Evolutionary conservation across 1,140 invertebrate species (phyloP).

Genomic region (Diorhabda carinulata): DNA sequence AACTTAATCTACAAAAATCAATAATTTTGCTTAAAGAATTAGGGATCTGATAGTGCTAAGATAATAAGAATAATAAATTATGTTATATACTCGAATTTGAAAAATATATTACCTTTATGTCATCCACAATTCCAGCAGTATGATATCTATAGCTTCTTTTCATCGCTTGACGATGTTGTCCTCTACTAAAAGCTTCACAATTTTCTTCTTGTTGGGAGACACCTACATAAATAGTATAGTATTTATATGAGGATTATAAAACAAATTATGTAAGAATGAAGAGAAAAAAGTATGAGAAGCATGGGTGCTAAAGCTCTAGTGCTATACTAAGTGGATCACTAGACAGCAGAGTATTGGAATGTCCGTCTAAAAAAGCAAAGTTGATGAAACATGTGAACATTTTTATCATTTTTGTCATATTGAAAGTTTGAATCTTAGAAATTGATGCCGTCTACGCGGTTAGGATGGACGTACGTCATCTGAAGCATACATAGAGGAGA

Average conservation of each 20-base stretch:
- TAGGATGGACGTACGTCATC: too few species aligned
- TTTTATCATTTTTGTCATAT: too few species aligned
- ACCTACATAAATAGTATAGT: conserved; percentile 15
- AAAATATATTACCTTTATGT: conserved; percentile 54
- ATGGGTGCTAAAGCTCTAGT: conserved; percentile 16
- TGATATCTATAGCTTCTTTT: conserved; percentile 58
- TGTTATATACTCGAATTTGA: neutral
- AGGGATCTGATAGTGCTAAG: neutral
- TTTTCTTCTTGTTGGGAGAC: conserved; percentile 35
- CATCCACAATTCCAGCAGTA: conserved; percentile 64
- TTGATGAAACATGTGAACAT: neutral
- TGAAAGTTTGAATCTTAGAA: too few species aligned
- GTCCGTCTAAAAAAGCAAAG: neutral
- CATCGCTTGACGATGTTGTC: conserved; percentile 45
- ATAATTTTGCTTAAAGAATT: neutral
- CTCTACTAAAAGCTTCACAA: conserved; percentile 45
- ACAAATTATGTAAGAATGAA: neutral
- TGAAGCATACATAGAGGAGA: too few species aligned
- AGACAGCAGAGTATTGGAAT: conserved; percentile 17
- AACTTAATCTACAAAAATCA: neutral
- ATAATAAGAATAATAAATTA: neutral
- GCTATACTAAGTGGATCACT: conserved; percentile 16
- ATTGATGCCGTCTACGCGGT: too few species aligned
- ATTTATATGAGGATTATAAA: neutral
- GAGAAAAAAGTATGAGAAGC: conserved; percentile 11